Evolutionary conservation across 2,113 vertebrate genomes (phyloP), one percentile per base, ranked within the genome.

Genomic region (Apus apus): DNA sequence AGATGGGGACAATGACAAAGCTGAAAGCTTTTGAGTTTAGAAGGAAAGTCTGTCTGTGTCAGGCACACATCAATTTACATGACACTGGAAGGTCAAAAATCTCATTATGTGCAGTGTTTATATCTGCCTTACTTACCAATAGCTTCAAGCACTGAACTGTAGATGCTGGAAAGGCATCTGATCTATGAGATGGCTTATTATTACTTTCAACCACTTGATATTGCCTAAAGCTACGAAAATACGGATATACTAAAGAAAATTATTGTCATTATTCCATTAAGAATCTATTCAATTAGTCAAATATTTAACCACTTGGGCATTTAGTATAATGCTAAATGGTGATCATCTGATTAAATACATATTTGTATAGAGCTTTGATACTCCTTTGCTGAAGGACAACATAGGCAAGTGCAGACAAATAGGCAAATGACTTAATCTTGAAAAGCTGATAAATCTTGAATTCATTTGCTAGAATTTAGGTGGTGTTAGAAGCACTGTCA

Each of bases 181-280:
- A 73, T 90, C 62, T 86, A 32, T 89, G 85, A 79, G 57, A 57
- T 57, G 36, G 34, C 91, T 93, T 92, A 79, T 85, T 92, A 79
- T 85, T 92, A 95, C 92, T 96, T 93, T 68, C 53, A 89, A 79
- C 54, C n/a, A 67, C 43, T 73, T 89, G 73, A 57, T 94, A 91
- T 53, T 75, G 87, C 91, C 92, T 81, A 73, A 79, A 94, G 92
- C 74, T 81, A n/a, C 60, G 65, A 95, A 95, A 93, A 90, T 36
- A 66, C 32, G 53, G 36, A 64, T 91, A 88, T 54, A 27, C 15
- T 57, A 71, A 84, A 68, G 43, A 92, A 89, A 50, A 54, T 85
- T 88, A 75, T 60, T 95, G 38, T 91, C 86, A 95, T 97, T 90
- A 93, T 95, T 95, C 68, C 58, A 77, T 96, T 93, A 96, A 53